phyloP scores from a whole-genome alignment of 2,797 vertebrate genomes.

The Lepilemur septentrionalis region DNA sequence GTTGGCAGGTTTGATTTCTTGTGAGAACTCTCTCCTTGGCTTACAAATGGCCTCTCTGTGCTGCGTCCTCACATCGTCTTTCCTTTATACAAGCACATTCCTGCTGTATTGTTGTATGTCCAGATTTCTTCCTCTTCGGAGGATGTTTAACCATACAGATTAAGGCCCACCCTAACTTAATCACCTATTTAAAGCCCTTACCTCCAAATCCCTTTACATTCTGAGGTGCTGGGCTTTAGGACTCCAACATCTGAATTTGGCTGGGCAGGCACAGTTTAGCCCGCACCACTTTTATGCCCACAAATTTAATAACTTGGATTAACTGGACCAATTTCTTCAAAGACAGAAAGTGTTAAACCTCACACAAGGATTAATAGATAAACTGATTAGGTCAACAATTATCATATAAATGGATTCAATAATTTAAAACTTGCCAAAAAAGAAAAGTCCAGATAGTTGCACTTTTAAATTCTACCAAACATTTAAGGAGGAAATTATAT shows the following conservation, averaged over 20 bases:
- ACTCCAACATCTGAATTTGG: neutral
- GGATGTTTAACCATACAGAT: fast-evolving
- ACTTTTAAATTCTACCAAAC: neutral
- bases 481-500: neutral
- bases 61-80: neutral
- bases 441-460: neutral
- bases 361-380: neutral
- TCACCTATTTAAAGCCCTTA: neutral
- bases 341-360: neutral
- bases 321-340: neutral
- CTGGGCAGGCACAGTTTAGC: neutral
- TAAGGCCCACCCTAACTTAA: neutral
- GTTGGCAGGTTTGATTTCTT: neutral
- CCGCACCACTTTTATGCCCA: neutral
- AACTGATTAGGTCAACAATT: neutral
- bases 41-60: neutral
- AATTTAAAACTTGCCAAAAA: neutral
- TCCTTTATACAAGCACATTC: neutral
- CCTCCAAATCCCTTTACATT: neutral
- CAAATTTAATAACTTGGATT: neutral
- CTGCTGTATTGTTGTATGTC: neutral
- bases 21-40: neutral
- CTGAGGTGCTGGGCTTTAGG: neutral
- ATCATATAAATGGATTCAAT: neutral
- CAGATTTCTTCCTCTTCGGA: neutral